Percentiles rank a stretch among this genome's conserved stretches.
phyloP scores from a whole-genome alignment of 2,888 invertebrate species.

The Amiota communis region DNA sequence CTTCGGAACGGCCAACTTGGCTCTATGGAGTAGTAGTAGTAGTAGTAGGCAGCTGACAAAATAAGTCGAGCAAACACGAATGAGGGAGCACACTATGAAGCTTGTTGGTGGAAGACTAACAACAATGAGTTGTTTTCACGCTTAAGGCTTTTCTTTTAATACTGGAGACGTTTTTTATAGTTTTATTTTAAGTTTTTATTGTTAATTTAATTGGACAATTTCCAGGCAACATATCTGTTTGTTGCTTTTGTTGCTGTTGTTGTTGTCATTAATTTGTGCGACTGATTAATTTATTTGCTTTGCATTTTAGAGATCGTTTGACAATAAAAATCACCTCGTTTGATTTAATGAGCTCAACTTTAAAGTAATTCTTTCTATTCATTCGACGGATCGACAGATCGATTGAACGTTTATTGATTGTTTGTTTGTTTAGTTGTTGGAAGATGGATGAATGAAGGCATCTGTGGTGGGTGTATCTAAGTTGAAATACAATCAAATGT shows the following conservation, averaged over 20 bases:
- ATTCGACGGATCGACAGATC: slow-evolving; percentile 20
- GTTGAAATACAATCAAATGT: too few relatives aligned
- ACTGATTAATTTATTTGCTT: slow-evolving; percentile 44
- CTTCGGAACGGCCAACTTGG: too few relatives aligned
- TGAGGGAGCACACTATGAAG: too few relatives aligned
- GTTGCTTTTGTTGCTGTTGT: slow-evolving; percentile 44
- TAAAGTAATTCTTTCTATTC: not conserved
- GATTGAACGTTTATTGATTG: too few relatives aligned
- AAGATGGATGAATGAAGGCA: not conserved
- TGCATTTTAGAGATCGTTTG: slow-evolving; percentile 32
- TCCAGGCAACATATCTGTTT: slow-evolving; percentile 49
- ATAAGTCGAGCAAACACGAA: not conserved
- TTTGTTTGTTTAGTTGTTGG: not conserved
- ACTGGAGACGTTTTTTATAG: slow-evolving; percentile 1
- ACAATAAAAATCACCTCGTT: slow-evolving; percentile 27
- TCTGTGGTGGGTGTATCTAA: not conserved
- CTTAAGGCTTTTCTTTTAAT: slow-evolving; percentile 16
- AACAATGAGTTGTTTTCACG: slow-evolving; percentile 20
- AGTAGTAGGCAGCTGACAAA: slow-evolving; percentile 37
- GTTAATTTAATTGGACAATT: slow-evolving; percentile 67
- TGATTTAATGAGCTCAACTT: slow-evolving; percentile 29
- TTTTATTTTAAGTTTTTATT: slow-evolving; percentile 47
- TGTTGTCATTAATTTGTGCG: slow-evolving; percentile 46
- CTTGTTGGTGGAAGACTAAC: not conserved
- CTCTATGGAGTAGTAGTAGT: slow-evolving; percentile 1